A percentile compares a stretch with the other conserved stretches of the same genome.
phyloP scores from a whole-genome alignment of 2,113 vertebrate genomes.

The Reinhardtius hippoglossoides region DNA sequence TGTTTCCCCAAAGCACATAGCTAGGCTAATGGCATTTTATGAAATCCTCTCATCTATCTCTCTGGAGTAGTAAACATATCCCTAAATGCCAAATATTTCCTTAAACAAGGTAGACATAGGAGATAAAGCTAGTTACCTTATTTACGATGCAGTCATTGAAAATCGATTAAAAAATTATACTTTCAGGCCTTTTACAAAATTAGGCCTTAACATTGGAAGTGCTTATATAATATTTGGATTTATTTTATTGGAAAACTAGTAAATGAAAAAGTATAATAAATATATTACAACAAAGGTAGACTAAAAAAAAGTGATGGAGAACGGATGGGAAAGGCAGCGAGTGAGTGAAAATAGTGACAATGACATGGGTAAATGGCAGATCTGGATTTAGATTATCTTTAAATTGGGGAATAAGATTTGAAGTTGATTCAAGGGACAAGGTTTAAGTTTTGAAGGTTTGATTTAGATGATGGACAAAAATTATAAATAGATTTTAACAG shows the following conservation, averaged over 20 bases:
- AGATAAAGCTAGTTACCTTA: neutral
- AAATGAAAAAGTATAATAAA: constrained; percentile 12
- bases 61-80: too few species aligned
- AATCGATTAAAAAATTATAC: neutral
- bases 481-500: neutral
- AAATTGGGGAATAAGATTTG: neutral
- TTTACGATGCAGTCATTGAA: neutral
- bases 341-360: neutral
- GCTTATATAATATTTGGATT: constrained; percentile 14
- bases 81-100: too few species aligned
- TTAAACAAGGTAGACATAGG: too few species aligned
- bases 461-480: neutral
- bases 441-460: neutral
- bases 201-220: neutral
- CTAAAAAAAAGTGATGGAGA: constrained; percentile 6
- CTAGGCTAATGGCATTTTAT: too few species aligned
- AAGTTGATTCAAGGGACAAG: neutral
- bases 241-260: constrained; percentile 9
- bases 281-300: neutral
- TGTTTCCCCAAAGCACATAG: too few species aligned
- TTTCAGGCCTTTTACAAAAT: too few species aligned
- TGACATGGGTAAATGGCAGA: neutral
- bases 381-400: neutral
- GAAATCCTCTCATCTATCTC: too few species aligned
- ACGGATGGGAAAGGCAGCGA: neutral